A percentile compares a stretch with the other conserved stretches of the same genome.
phyloP scores from a whole-genome alignment of 2,113 vertebrate species.

The Xenus cinereus region DNA sequence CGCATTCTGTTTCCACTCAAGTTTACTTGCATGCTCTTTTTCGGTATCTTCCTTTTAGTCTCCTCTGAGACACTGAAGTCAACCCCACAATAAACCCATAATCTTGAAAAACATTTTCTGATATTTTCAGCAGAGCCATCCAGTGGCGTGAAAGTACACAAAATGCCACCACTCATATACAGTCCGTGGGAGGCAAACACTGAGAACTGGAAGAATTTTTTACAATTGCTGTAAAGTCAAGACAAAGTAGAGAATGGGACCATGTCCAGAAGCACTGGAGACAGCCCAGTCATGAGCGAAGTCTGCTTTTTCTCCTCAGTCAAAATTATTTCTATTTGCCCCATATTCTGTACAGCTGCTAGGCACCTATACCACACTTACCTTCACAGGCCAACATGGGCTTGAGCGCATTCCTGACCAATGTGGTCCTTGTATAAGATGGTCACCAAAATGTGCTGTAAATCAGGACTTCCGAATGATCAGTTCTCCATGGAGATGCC shows the following conservation, averaged over 20 bases:
- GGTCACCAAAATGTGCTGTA: neutral
- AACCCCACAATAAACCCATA: neutral
- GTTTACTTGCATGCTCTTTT: neutral
- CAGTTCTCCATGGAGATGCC: neutral
- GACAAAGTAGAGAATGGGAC: neutral
- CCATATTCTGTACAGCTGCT: neutral
- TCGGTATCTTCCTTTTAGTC: neutral
- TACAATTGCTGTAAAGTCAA: neutral
- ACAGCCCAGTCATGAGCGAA: neutral
- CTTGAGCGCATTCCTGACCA: neutral
- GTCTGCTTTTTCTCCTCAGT: neutral
- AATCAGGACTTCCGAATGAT: neutral
- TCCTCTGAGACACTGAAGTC: neutral
- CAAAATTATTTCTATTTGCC: neutral
- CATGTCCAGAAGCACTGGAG: neutral
- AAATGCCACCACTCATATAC: neutral
- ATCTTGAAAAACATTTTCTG: neutral
- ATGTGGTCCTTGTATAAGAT: rapidly evolving
- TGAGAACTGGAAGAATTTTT: neutral
- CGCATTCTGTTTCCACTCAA: neutral
- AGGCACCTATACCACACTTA: neutral
- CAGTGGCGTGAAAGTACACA: neutral
- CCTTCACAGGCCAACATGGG: neutral
- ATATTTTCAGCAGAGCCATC: neutral
- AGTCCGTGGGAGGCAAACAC: neutral